These are phyloP conservation scores for Sussaba pulchella DNA, from an alignment of 2,888 invertebrate genomes.

Conservation along the genomic window DNA sequence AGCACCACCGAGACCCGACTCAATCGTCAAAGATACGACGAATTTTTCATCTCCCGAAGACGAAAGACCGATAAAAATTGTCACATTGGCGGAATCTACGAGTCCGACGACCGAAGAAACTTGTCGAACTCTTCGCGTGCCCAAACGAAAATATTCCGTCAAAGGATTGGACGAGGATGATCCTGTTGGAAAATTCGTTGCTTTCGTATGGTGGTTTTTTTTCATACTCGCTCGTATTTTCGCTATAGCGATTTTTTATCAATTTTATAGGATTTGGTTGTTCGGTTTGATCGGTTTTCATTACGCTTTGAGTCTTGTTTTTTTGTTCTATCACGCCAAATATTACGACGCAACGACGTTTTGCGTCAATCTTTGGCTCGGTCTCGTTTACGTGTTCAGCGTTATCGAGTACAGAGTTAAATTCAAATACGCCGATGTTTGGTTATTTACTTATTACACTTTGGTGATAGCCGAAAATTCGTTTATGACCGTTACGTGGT, in stretches of 20 bases:
- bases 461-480: slow-evolving; percentile 89
- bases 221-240: slow-evolving; percentile 90
- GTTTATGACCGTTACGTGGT: slow-evolving; percentile 90
- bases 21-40: slow-evolving; percentile 69
- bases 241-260: slow-evolving; percentile 89
- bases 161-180: slow-evolving; percentile 92
- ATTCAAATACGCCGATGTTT: slow-evolving; percentile 90
- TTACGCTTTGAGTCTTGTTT: slow-evolving; percentile 88
- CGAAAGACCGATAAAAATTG: slow-evolving; percentile 40
- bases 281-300: slow-evolving; percentile 87
- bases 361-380: slow-evolving; percentile 87
- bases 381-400: slow-evolving; percentile 91
- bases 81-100: slow-evolving; percentile 41
- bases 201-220: slow-evolving; percentile 91
- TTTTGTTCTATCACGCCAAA: slow-evolving; percentile 88
- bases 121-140: slow-evolving; percentile 72
- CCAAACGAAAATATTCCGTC: slow-evolving; percentile 76
- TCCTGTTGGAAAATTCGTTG: slow-evolving; percentile 88
- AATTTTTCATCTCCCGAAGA: slow-evolving; percentile 54
- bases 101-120: slow-evolving; percentile 34
- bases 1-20: slow-evolving; percentile 82
- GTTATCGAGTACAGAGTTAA: slow-evolving; percentile 92
- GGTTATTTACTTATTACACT: slow-evolving; percentile 89
- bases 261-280: slow-evolving; percentile 86
- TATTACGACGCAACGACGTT: slow-evolving; percentile 85